Conservation (phyloP, 2,888 invertebrate species). For the Ceriagrion tenellum region DNA sequence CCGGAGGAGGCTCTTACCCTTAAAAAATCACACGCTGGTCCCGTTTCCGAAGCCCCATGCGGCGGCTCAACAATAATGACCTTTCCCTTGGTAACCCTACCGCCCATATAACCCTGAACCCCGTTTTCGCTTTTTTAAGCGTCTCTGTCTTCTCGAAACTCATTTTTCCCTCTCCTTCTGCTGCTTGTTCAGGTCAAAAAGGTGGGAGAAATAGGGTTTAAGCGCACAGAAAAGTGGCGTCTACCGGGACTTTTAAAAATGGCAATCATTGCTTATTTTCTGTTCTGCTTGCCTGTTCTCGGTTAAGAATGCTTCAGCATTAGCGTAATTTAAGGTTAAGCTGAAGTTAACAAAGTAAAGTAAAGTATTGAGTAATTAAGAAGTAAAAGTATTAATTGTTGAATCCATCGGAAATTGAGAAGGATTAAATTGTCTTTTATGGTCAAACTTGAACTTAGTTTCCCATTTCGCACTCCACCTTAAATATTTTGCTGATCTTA, state of each 20-base stretch:
- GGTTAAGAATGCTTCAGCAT: too few relatives aligned
- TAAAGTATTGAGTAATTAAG: too few relatives aligned
- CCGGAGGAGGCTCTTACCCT: slow-evolving; percentile 43
- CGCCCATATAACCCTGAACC: neutral
- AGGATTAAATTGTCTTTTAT: too few relatives aligned
- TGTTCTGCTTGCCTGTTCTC: too few relatives aligned
- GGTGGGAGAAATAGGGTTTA: neutral
- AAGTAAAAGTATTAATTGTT: neutral
- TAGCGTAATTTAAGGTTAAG: neutral
- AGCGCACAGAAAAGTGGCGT: neutral
- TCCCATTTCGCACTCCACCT: too few relatives aligned
- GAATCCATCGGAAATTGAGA: too few relatives aligned
- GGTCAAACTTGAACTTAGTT: too few relatives aligned
- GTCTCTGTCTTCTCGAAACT: slow-evolving; percentile 38
- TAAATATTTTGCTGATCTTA: too few relatives aligned
- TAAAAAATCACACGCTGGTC: slow-evolving; percentile 47
- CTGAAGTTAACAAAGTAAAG: neutral
- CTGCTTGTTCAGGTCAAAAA: neutral
- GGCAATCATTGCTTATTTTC: neutral
- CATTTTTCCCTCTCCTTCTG: neutral
- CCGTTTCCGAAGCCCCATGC: slow-evolving; percentile 58
- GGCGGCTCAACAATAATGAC: slow-evolving; percentile 36
- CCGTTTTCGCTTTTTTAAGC: slow-evolving; percentile 28
- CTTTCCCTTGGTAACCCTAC: slow-evolving; percentile 29
- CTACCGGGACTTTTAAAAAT: neutral